phyloP scores from a whole-genome alignment of 2,888 invertebrate genomes.

The Phengaris arion region DNA sequence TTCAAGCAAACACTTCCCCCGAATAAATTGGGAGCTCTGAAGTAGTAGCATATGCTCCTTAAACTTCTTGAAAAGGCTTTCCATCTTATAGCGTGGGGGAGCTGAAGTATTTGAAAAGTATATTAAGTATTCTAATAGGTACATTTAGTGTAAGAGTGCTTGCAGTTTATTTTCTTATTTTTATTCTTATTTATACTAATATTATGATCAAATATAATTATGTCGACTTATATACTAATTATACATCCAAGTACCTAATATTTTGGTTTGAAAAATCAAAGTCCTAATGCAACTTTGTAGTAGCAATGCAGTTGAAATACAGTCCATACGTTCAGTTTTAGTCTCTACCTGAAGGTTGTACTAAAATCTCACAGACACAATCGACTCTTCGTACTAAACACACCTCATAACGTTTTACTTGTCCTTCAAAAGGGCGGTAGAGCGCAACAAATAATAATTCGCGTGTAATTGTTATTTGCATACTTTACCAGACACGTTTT shows the following conservation, averaged over 20 bases:
- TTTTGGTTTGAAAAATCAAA: no score
- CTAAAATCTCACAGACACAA: no score
- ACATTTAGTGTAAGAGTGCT: background rate
- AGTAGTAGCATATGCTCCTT: slow-evolving; percentile 21
- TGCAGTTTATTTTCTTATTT: background rate
- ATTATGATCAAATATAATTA: no score
- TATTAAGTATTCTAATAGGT: slow-evolving; percentile 8
- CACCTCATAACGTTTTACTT: background rate
- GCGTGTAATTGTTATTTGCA: slow-evolving; percentile 20
- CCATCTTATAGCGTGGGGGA: background rate
- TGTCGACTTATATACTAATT: no score
- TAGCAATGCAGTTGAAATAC: no score
- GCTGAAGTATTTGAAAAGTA: slow-evolving; percentile 25
- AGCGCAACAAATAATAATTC: slow-evolving; percentile 18
- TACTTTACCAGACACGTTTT: slow-evolving; percentile 13
- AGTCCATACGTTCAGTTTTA: no score
- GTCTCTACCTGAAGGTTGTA: no score
- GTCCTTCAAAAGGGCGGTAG: slow-evolving; percentile 2
- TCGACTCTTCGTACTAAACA: no score
- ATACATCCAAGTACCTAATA: no score
- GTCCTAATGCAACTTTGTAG: no score
- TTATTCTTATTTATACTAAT: background rate
- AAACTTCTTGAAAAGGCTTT: slow-evolving; percentile 26
- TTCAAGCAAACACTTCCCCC: slow-evolving; percentile 5
- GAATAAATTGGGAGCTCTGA: slow-evolving; percentile 10